These are phyloP conservation scores for Myotis pilosus DNA, from an alignment of 2,797 vertebrate genomes.

Conservation along the genomic window DNA sequence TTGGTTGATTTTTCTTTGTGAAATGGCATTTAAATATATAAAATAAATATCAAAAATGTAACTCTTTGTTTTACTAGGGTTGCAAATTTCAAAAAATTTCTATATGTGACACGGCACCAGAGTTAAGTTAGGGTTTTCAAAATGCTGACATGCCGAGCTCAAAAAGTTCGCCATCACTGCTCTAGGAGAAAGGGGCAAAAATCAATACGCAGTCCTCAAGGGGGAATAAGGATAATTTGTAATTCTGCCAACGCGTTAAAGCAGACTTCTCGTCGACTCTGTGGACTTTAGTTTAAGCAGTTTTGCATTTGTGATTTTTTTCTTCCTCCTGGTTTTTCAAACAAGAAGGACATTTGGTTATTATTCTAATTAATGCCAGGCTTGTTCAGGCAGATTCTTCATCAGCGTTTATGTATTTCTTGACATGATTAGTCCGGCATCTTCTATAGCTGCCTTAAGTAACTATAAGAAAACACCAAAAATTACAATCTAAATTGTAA, in stretches of 20 bases:
- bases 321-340: background rate
- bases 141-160: too few species aligned
- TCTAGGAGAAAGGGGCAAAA: background rate
- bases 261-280: background rate
- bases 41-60: too few species aligned
- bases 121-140: too few species aligned
- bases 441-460: background rate
- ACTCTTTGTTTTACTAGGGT: too few species aligned
- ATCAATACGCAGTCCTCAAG: background rate
- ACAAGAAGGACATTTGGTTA: background rate
- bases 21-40: too few species aligned
- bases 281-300: background rate
- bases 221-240: background rate
- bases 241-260: background rate
- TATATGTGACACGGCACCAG: too few species aligned
- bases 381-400: background rate
- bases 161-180: too few species aligned
- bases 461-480: background rate
- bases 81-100: too few species aligned
- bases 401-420: background rate
- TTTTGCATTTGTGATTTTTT: background rate
- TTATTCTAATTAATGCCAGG: background rate
- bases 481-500: slow-evolving; percentile 24
- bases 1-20: too few species aligned
- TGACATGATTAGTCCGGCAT: background rate